Conservation (phyloP, 2,888 invertebrate species). For the Ischnura elegans region DNA sequence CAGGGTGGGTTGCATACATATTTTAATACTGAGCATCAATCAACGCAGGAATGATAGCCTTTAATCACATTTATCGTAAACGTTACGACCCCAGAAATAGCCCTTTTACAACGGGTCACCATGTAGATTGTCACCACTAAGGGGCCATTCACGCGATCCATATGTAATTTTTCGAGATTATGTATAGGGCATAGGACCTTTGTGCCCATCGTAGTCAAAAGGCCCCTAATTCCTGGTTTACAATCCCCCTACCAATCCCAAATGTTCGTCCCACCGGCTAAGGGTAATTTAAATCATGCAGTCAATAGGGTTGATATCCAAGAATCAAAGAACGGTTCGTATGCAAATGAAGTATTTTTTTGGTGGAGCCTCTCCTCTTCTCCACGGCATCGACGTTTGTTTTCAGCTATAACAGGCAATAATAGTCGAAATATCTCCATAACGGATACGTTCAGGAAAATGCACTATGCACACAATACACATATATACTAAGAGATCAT, state of each 20-base stretch:
- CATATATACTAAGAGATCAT: background rate
- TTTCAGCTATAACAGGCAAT: background rate
- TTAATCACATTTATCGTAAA: background rate
- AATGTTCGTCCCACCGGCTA: background rate
- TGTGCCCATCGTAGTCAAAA: background rate
- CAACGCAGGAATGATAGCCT: background rate
- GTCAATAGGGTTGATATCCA: no score
- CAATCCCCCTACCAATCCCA: background rate
- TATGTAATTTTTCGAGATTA: background rate
- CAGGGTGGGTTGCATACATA: background rate
- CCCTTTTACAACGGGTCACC: background rate
- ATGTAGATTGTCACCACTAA: background rate
- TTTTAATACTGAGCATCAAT: background rate
- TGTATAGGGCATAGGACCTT: background rate
- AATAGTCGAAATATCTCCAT: no score
- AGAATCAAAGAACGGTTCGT: no score
- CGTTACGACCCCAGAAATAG: background rate
- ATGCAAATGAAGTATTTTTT: background rate
- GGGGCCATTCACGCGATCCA: background rate
- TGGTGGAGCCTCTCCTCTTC: background rate
- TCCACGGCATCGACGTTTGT: background rate
- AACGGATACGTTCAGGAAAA: background rate
- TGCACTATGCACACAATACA: background rate
- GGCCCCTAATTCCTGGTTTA: background rate
- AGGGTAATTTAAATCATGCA: background rate